These are phyloP conservation scores for Clupea harengus DNA, from an alignment of 2,113 vertebrate species.

Conservation along the genomic window DNA sequence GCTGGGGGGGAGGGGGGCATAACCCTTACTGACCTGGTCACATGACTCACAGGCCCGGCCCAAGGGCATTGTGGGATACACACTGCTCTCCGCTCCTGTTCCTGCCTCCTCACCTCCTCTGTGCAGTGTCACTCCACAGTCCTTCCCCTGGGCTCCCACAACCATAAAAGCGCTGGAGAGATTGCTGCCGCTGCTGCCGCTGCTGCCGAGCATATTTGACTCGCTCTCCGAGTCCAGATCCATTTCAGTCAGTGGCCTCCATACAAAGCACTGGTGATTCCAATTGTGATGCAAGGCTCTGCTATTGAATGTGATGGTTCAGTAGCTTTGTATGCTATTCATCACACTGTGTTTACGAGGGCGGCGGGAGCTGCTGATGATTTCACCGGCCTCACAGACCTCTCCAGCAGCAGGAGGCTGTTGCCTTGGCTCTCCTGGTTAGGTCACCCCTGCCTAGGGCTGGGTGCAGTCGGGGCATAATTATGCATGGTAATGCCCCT, in stretches of 20 bases:
- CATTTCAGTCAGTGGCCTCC: neutral
- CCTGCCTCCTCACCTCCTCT: neutral
- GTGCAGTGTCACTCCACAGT: neutral
- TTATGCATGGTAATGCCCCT: neutral
- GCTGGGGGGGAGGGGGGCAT: neutral
- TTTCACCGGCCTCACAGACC: neutral
- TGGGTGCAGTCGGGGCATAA: neutral
- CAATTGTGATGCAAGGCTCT: neutral
- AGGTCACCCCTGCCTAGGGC: neutral
- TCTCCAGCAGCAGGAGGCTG: neutral
- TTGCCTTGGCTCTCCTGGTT: neutral
- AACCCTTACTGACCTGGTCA: neutral
- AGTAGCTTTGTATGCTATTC: slow-evolving; percentile 14
- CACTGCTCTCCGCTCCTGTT: neutral
- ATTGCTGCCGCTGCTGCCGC: neutral
- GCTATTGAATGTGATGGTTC: slow-evolving; percentile 18
- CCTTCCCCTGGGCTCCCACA: neutral
- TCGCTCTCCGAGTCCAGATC: neutral
- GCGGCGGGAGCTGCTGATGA: slow-evolving; percentile 6
- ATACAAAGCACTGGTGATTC: neutral
- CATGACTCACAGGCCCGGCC: neutral
- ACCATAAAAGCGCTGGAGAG: neutral
- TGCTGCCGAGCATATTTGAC: neutral
- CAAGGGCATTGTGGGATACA: neutral
- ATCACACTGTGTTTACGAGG: slow-evolving; percentile 4